Conservation (phyloP, 1,140 invertebrate genomes). For the Anadara kagoshimensis region DNA sequence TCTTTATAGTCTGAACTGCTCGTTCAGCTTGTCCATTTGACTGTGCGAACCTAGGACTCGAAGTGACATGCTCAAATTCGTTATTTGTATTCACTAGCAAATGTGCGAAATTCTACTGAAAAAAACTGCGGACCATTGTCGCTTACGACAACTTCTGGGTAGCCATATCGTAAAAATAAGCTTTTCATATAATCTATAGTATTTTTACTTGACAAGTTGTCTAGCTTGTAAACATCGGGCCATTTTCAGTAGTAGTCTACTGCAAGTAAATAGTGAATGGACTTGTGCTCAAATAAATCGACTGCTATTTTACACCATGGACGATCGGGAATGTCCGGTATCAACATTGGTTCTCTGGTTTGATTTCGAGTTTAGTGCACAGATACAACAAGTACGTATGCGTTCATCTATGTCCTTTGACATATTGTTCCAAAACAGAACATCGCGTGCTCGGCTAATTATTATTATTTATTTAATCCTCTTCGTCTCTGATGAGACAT, state of each 20-base stretch:
- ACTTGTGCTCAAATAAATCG: conserved; percentile 20
- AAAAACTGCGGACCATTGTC: conserved; percentile 74
- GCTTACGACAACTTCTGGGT: conserved; percentile 30
- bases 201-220: conserved; percentile 19
- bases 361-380: too few relatives aligned
- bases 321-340: conserved; percentile 41
- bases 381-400: too few relatives aligned
- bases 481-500: too few relatives aligned
- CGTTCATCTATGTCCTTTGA: too few relatives aligned
- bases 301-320: conserved; percentile 22
- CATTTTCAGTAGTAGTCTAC: conserved; percentile 39
- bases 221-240: conserved; percentile 16
- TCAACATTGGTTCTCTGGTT: conserved; percentile 30
- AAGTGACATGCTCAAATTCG: conserved; percentile 67
- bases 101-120: conserved; percentile 68
- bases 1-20: conserved; percentile 3
- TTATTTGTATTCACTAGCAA: conserved; percentile 69
- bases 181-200: conserved; percentile 17
- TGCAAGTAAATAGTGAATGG: conserved; percentile 13
- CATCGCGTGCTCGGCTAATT: too few relatives aligned
- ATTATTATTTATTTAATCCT: too few relatives aligned
- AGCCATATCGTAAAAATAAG: conserved; percentile 10
- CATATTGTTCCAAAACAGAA: too few relatives aligned
- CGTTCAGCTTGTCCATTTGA: conserved; percentile 67
- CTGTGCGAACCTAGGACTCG: conserved; percentile 70